Evolutionary conservation across 2,888 invertebrate genomes (phyloP).

Genomic region (Lepidochrysops patricia): DNA sequence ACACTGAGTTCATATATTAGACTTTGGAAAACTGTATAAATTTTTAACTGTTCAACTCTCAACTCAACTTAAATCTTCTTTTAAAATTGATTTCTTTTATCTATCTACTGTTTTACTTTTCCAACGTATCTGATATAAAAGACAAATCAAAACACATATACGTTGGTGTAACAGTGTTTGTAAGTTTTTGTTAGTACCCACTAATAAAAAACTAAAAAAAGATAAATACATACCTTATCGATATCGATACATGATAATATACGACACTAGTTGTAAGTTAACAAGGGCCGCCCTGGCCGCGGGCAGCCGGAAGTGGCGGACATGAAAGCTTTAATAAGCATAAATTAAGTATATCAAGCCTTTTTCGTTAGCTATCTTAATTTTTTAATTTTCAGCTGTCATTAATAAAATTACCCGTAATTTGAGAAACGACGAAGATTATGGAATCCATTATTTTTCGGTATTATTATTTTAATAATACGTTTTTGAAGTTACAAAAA

Average conservation of each 20-base stretch:
- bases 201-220: neutral
- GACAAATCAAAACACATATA: too few relatives aligned
- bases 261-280: constrained; percentile 4
- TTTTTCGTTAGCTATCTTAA: neutral
- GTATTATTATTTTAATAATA: neutral
- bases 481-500: too few relatives aligned
- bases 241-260: neutral
- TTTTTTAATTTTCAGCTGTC: neutral
- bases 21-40: neutral
- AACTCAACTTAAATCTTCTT: neutral
- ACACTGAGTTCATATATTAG: neutral
- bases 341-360: neutral
- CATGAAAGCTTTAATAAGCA: constrained; percentile 3
- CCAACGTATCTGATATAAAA: too few relatives aligned
- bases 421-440: neutral
- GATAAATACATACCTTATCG: neutral
- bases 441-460: neutral
- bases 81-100: too few relatives aligned
- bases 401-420: neutral
- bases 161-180: neutral
- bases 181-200: neutral
- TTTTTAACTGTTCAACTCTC: neutral
- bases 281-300: neutral
- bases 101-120: neutral
- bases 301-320: constrained; percentile 7